Evolutionary conservation across 1,140 invertebrate genomes (phyloP), one percentile per base, ranked within the genome.

Genomic region (Atta texana): DNA sequence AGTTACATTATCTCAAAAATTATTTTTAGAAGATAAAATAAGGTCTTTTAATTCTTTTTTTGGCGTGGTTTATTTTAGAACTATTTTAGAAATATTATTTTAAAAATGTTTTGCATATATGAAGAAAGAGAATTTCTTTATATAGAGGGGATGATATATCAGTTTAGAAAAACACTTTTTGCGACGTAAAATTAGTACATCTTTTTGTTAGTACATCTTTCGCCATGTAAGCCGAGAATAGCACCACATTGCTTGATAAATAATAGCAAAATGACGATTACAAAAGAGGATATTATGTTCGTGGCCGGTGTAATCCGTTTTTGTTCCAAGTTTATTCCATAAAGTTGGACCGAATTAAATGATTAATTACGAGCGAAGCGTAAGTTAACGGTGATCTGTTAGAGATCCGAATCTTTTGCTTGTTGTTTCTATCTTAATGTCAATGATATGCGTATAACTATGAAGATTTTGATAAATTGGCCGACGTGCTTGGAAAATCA

Each of bases 261-360:
- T 75, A 84, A 84, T 28, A 63, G n/a, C 28, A n/a, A 21, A 55
- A 81, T 81, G 78, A 81, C 39, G 55, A 75, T 28, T 61, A 59
- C 39, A 44, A 64, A 34, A n/a, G 55, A 39, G 64, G 39, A 34
- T 21, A 72, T 59, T 72, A 59, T 59, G 55, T 74, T 82, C 0
- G 68, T n/a, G 71, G 31, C 6, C 14, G 24, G 7, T 10, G 66
- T 7, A 16, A 63, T n/a, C 2, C n/a, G 34, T 82, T 74, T 82
- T 82, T 61, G 53, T 10, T 21, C n/a, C 0, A 18, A 55, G n/a
- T 71, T 44, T 18, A 57, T 10, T 21, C 77, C 8, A 57, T 61
- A 49, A 59, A 82, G 61, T 74, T 49, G 59, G 34, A 82, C 31
- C 44, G 55, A 16, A 21, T 59, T 68, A 53, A 74, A 49, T 18